phyloP scores from a whole-genome alignment of 2,113 vertebrate species.

The Indri indri region DNA sequence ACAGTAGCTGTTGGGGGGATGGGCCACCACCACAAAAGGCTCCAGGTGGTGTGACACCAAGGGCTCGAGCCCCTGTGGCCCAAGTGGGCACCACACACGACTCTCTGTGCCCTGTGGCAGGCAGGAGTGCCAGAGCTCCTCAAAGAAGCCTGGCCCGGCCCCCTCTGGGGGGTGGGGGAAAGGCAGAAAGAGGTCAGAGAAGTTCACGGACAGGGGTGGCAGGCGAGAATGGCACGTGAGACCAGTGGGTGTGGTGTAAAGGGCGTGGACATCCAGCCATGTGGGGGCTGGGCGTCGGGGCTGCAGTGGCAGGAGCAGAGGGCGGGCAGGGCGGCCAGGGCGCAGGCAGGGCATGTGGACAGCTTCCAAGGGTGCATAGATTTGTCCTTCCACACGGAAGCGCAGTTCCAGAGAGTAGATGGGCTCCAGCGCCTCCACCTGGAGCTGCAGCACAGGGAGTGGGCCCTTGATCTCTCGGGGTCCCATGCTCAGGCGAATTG shows the following conservation, averaged over 20 bases:
- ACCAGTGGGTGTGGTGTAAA: constrained; percentile 87
- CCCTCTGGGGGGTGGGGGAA: constrained; percentile 50
- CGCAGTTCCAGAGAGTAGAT: constrained; percentile 90
- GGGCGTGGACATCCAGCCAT: constrained; percentile 79
- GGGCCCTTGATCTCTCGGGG: neutral
- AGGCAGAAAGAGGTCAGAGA: constrained; percentile 87
- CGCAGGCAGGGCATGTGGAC: constrained; percentile 87
- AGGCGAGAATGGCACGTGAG: constrained; percentile 85
- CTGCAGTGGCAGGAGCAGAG: constrained; percentile 83
- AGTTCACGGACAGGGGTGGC: constrained; percentile 83
- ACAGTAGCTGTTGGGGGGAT: constrained; percentile 67
- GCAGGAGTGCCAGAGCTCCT: constrained; percentile 85
- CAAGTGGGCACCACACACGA: constrained; percentile 86
- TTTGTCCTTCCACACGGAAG: constrained; percentile 81
- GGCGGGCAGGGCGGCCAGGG: constrained; percentile 68
- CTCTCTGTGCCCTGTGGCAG: constrained; percentile 76
- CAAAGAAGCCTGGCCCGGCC: constrained; percentile 79
- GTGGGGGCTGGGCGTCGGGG: constrained; percentile 86
- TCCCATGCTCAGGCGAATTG: constrained; percentile 79
- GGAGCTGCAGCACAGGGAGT: constrained; percentile 69
- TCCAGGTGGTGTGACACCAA: constrained; percentile 84
- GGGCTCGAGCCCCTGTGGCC: constrained; percentile 65
- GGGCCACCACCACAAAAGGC: constrained; percentile 82
- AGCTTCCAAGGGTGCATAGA: constrained; percentile 84
- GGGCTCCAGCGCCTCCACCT: constrained; percentile 69